Percentiles rank a stretch among this genome's conserved stretches.
Conservation (phyloP, 1,140 invertebrate species). For the Pogonomyrmex barbatus region DNA sequence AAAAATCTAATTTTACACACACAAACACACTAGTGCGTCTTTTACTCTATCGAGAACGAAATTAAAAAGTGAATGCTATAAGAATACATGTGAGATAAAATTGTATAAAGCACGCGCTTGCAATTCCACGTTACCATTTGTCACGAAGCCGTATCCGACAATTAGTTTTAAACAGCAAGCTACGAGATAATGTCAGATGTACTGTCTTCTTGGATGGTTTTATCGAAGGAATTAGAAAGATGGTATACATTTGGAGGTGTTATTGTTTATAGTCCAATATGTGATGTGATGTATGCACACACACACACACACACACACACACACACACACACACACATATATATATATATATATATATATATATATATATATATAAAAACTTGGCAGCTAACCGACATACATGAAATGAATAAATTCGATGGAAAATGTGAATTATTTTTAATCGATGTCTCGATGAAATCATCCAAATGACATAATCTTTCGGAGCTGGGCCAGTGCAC, state of each 20-base stretch:
- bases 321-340: not conserved
- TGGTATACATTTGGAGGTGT: conserved; percentile 10
- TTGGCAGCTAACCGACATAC: not conserved
- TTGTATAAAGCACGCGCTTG: conserved; percentile 40
- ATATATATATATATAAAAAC: not conserved
- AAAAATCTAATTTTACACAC: conserved; percentile 51
- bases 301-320: not conserved
- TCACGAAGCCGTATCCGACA: conserved; percentile 36
- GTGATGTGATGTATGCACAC: conserved; percentile 8
- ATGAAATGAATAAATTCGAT: not conserved
- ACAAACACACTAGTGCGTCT: not conserved
- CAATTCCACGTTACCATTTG: conserved; percentile 24
- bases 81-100: not conserved
- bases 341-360: not conserved
- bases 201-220: conserved; percentile 46
- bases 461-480: conserved; percentile 49
- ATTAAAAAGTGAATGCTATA: not conserved
- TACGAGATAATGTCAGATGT: conserved; percentile 29
- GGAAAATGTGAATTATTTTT: conserved; percentile 35
- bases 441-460: conserved; percentile 39
- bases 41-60: conserved; percentile 1
- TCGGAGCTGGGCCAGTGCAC: conserved; percentile 40
- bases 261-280: conserved; percentile 14
- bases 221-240: conserved; percentile 22
- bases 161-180: conserved; percentile 42